Evolutionary conservation across 2,888 invertebrate species (phyloP).

Genomic region (Dicyrtomina minuta): DNA sequence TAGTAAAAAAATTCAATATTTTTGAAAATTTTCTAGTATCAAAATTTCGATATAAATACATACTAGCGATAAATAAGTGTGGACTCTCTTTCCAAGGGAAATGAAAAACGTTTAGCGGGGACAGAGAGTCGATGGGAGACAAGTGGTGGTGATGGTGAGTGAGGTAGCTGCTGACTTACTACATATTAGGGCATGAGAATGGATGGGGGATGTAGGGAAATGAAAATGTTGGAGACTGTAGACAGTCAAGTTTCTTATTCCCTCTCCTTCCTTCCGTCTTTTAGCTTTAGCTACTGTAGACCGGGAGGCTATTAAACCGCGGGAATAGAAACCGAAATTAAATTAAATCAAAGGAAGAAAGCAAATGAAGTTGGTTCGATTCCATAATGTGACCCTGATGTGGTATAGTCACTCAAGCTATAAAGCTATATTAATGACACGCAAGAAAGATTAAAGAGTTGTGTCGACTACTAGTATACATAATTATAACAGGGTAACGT

Average conservation of each 20-base stretch:
- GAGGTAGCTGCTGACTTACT: not conserved
- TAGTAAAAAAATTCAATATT: constrained; percentile 2
- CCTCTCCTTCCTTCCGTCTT: not conserved
- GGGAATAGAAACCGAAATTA: no score
- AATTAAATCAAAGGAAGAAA: no score
- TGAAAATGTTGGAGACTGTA: not conserved
- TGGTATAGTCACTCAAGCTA: no score
- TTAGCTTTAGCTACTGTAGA: no score
- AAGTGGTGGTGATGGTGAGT: not conserved
- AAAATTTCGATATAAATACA: not conserved
- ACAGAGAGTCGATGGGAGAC: not conserved
- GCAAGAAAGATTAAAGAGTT: no score
- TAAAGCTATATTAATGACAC: no score
- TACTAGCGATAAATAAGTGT: not conserved
- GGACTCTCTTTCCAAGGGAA: constrained; percentile 18
- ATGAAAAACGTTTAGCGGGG: constrained; percentile 18
- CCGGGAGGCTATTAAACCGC: no score
- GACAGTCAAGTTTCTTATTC: not conserved
- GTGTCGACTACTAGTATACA: no score
- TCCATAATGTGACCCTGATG: no score
- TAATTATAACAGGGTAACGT: no score
- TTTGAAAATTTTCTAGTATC: not conserved
- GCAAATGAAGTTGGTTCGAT: no score
- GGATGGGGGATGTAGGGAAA: not conserved
- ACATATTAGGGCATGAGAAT: not conserved